Evolutionary conservation across 2,888 invertebrate genomes (phyloP), one percentile per base, ranked within the genome.

Genomic region (Stomorhina lunata): DNA sequence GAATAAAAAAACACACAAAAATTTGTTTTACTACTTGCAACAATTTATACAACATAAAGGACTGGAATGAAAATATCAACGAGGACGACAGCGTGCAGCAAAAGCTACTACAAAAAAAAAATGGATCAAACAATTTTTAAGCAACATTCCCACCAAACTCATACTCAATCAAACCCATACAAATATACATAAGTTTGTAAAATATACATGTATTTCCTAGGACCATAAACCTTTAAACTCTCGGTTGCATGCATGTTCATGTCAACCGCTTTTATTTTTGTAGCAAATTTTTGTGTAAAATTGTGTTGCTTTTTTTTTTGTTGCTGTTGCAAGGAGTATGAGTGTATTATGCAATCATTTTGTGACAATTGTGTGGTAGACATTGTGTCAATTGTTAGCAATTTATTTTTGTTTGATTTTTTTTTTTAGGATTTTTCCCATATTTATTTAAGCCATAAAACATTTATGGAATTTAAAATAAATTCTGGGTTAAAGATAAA

Each of bases 301-400:
- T 71, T 61, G 15, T 45, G 22, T 79, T 32, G 34, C 10, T 45
- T 63, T n/a, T 4, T 66, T 25, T 50, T 59, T 43, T 40, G n/a
- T 22, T 48, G 43, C 50, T 63, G 12, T 10, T 10, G 32, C 37
- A 7, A 10, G 7, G 69, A 61, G 68, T 45, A 32, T 61, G 69
- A 80, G 76, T 55, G 50, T 66, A 75, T 77, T 71, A 66, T 82
- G 75, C 82, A 82, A 80, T 82, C 79, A 82, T 79, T 80, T 82
- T 82, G 80, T 82, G 80, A 82, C 82, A 82, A 82, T 80, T 82
- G 82, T 82, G 79, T 76, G 80, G 82, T 82, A 76, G 82, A 82
- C 82, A 80, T 79, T 82, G 75, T 82, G 79, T 82, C 79, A 82
- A 82, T 82, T 80, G 79, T 68, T 82, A 79, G 65, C 73, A 79